Base-by-base conservation (phyloP, 2,113 vertebrate species). In the Ciconia boyciana region DNA sequence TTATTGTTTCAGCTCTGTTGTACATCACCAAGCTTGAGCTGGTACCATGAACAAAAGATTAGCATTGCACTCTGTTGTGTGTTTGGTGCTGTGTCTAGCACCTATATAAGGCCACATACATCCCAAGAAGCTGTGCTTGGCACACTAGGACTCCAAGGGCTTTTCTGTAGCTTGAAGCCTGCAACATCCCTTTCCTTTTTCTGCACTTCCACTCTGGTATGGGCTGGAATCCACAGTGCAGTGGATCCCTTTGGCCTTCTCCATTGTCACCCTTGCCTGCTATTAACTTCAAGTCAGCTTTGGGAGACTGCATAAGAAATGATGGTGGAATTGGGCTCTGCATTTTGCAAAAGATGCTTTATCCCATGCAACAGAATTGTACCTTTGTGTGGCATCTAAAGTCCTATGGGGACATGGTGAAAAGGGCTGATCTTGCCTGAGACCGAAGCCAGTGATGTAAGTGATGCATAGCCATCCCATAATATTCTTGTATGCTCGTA, bases 321-420 rank as follows among this genome's bases (percentile, higher is more conserved):
- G 4, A 49, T n/a, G 39, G 31, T 78, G n/a, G 55, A 80, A 91
- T 3, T 51, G 49, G 41, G 21, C 41, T 90, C 46, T 80, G 39
- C 39, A 15, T 49, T 89, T 91, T 65, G 36, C 57, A 85, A 69
- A 78, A 79, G 14, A 31, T 51, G 36, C 7, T 83, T 82, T 76
- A 76, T 13, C 9, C 12, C 0, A 16, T 43, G 39, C 29, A 80
- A 29, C 11, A 69, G 76, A 77, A 44, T 25, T 44, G 34, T 48
- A 54, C 9, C 16, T 82, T 75, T 82, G 15, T 71, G 48, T n/a
- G 46, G 62, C 44, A 64, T 34, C 21, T 52, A 2, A 79, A 60
- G 17, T 32, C 22, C 48, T 57, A 15, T 2, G 15, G 8, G 4
- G 14, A 61, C 22, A 25, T 2, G n/a, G 49, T 0, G 1, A 41